phyloP scores from a whole-genome alignment of 2,797 vertebrate species.

The Intellagama lesueurii region DNA sequence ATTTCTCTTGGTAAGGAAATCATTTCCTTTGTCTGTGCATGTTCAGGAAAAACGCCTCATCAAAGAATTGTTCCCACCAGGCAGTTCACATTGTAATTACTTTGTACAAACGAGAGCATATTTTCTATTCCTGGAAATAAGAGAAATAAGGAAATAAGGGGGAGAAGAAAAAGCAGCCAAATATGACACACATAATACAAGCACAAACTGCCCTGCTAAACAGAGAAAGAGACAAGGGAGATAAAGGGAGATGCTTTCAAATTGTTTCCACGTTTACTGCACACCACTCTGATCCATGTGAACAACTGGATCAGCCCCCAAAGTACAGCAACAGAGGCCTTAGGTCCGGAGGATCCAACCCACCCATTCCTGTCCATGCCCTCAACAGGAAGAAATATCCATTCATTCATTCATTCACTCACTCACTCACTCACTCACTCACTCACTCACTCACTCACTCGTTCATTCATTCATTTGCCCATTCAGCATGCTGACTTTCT shows the following conservation, averaged over 20 bases:
- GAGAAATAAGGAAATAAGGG: constrained; percentile 27
- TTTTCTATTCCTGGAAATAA: constrained; percentile 63
- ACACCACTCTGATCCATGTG: no score
- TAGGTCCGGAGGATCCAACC: no score
- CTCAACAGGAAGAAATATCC: background rate
- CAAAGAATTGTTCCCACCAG: constrained; percentile 68
- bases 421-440: no score
- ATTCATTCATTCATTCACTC: no score
- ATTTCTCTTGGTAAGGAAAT: constrained; percentile 79
- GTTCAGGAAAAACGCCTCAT: constrained; percentile 75
- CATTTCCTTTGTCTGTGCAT: constrained; percentile 81
- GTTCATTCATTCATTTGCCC: no score
- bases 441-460: no score
- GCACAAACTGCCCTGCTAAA: constrained; percentile 29
- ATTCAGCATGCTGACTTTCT: no score
- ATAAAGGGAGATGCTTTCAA: no score
- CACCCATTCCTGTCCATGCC: background rate
- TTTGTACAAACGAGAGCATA: constrained; percentile 66
- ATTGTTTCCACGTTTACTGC: no score
- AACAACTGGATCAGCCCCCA: no score
- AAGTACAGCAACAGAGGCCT: no score
- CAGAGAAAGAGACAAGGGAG: no score
- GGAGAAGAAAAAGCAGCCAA: background rate
- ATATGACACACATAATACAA: constrained; percentile 65
- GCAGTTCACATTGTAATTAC: constrained; percentile 68